phyloP scores from a whole-genome alignment of 2,888 invertebrate genomes.

The Sarcophaga caerulescens region DNA sequence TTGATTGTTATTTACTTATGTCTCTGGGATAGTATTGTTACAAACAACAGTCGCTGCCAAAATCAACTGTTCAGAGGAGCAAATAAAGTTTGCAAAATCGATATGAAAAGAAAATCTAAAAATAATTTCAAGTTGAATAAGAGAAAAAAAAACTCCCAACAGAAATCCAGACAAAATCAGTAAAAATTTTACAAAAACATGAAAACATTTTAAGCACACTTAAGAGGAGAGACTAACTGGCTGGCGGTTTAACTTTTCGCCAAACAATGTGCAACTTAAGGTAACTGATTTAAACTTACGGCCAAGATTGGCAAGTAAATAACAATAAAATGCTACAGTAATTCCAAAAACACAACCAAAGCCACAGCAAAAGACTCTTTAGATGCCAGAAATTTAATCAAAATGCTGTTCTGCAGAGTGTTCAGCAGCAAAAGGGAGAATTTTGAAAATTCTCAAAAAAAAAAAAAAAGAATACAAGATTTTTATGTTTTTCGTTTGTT shows the following conservation, averaged over 20 bases:
- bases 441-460: background rate
- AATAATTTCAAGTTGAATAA: background rate
- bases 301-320: slow-evolving; percentile 33
- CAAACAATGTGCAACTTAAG: background rate
- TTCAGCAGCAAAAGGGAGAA: too few species aligned
- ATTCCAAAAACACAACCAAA: too few species aligned
- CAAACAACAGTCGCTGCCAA: background rate
- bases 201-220: background rate
- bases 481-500: background rate
- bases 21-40: background rate
- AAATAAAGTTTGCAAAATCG: background rate
- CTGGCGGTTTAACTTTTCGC: background rate
- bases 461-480: background rate
- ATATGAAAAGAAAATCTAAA: slow-evolving; percentile 8
- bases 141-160: background rate
- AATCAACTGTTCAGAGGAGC: background rate
- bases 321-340: background rate
- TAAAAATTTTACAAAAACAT: background rate
- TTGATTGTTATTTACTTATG: slow-evolving; percentile 13
- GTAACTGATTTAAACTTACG: slow-evolving; percentile 8
- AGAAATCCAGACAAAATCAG: background rate
- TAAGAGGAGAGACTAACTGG: background rate
- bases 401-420: background rate
- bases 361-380: background rate
- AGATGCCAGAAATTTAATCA: background rate